Evolutionary conservation across 2,113 vertebrate species (phyloP), one percentile per base, ranked within the genome.

Genomic region (Mungos mungo): DNA sequence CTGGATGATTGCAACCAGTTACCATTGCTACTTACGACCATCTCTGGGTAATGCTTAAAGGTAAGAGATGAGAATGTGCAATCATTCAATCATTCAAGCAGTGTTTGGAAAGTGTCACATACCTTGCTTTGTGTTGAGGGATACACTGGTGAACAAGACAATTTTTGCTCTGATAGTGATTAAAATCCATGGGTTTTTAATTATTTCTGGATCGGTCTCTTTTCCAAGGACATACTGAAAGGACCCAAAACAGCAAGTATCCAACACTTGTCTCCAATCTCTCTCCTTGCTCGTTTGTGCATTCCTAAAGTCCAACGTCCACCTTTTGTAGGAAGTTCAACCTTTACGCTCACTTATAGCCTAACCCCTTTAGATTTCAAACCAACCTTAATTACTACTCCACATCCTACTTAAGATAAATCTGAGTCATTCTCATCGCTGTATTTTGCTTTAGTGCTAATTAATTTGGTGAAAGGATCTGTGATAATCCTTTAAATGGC

Each of bases 161-260:
- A 4, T n/a, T 90, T 86, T 72, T 57, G 57, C 4, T 3, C 1
- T 86, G 12, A 52, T 29, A 2, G 23, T 76, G 77, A 92, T 89
- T 87, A 94, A 95, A 81, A 86, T 57, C 13, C 16, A n/a, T 16
- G 65, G 29, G 4, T 76, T 96, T 93, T 72, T 21, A 80, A 89
- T 63, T 87, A 84, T 95, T 60, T 79, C 35, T 60, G 8, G 5
- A 1, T 76, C 66, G 81, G 5, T 38, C 47, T 66, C 0, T 65
- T 83, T 97, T 80, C 15, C 21, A 74, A 66, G 16, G n/a, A 23
- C 27, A n/a, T 60, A 15, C 4, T 41, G 11, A 14, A 91, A 84
- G 18, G 6, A 47, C 47, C 31, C 31, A 88, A 82, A 7, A 95
- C 31, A 63, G 1, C 38, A 63, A 83, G 79, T 69, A 10, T 5